Percentiles rank a stretch among this genome's conserved stretches.
These are phyloP conservation scores for Sturmia bella DNA, from an alignment of 2,888 invertebrate species.

Conservation along the genomic window DNA sequence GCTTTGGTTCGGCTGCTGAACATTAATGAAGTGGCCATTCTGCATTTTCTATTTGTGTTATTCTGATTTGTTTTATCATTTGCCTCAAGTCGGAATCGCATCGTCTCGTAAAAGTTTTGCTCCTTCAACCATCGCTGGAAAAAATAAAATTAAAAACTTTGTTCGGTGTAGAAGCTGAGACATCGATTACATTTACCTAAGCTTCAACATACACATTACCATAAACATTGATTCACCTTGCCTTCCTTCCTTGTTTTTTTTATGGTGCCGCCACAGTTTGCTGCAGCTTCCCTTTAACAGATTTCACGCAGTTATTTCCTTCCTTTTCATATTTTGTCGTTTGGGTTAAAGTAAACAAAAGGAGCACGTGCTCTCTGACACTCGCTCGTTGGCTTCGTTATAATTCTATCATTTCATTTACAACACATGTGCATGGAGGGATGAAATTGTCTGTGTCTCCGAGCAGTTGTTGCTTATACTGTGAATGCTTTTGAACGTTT, in stretches of 20 bases:
- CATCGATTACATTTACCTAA: conserved; percentile 39
- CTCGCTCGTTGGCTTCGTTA: conserved; percentile 44
- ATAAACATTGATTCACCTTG: conserved; percentile 52
- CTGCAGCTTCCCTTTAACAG: conserved; percentile 64
- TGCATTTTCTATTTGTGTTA: too few species aligned
- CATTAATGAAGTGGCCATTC: too few species aligned
- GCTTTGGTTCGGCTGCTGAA: too few species aligned
- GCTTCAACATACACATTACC: neutral
- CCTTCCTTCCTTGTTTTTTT: conserved; percentile 54
- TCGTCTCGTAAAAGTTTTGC: neutral
- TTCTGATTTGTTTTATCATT: too few species aligned
- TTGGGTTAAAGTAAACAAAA: conserved; percentile 69
- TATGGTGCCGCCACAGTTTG: conserved; percentile 58
- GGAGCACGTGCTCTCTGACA: conserved; percentile 64
- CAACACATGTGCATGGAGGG: conserved; percentile 29
- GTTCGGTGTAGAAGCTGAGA: conserved; percentile 31
- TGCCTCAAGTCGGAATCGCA: too few species aligned
- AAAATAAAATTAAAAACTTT: conserved; percentile 1
- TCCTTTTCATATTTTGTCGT: conserved; percentile 70
- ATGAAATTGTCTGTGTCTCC: conserved; percentile 3
- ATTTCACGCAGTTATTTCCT: conserved; percentile 69
- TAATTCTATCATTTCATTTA: conserved; percentile 35
- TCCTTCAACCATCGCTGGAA: too few species aligned
- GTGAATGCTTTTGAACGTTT: neutral
- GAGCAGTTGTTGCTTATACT: neutral